These are phyloP conservation scores for Scaptomyza graminum DNA, from an alignment of 1,140 invertebrate genomes.

Conservation along the genomic window DNA sequence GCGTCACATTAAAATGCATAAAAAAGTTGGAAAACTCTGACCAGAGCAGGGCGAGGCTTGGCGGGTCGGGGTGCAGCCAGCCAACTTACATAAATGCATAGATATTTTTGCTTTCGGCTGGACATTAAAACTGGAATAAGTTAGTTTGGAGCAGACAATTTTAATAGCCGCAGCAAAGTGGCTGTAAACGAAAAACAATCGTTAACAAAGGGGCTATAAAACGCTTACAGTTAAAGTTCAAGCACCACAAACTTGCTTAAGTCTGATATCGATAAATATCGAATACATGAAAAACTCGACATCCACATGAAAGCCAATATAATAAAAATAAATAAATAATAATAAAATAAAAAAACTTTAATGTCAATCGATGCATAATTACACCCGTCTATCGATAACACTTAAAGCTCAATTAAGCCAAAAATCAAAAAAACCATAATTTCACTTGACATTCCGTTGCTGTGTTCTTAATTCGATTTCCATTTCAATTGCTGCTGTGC, in stretches of 20 bases:
- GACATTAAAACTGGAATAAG: conserved; percentile 43
- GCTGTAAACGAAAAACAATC: background rate
- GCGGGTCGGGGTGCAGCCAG: conserved; percentile 36
- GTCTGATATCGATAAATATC: background rate
- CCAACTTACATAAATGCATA: conserved; percentile 44
- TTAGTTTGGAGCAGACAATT: background rate
- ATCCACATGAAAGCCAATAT: no score
- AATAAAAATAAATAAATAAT: no score
- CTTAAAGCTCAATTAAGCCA: background rate
- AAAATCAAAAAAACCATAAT: background rate
- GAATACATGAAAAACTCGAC: no score
- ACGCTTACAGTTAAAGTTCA: no score
- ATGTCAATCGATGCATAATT: background rate
- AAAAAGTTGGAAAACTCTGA: conserved; percentile 22
- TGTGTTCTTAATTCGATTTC: conserved; percentile 29
- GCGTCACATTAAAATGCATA: conserved; percentile 42
- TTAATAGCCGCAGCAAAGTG: background rate
- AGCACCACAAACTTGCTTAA: no score
- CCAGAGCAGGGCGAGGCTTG: conserved; percentile 8
- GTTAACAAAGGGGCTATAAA: background rate
- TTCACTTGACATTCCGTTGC: conserved; percentile 20
- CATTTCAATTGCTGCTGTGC: conserved; percentile 31
- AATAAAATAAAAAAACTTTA: no score
- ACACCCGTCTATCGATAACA: conserved; percentile 10
- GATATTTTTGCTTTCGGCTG: conserved; percentile 24